Evolutionary conservation across 2,113 vertebrate genomes (phyloP), one percentile per base, ranked within the genome.

Genomic region (Plestiodon gilberti): DNA sequence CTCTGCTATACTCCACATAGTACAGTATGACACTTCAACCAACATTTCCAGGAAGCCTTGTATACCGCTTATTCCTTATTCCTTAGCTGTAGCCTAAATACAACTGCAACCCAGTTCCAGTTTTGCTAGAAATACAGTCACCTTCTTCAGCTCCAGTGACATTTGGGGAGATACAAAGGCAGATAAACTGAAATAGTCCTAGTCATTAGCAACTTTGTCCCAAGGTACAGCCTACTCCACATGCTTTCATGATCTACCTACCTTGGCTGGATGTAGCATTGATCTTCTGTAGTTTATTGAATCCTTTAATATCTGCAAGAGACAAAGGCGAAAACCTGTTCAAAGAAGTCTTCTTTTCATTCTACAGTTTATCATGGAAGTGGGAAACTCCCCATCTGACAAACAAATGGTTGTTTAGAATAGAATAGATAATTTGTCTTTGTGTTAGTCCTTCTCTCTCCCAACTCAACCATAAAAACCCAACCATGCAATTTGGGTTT

Each of bases 241-340:
- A 23, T 25, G 28, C 11, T 52, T 62, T 61, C 13, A 52, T 74
- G 61, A 55, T 33, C 55, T 81, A 55, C 90, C 3, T 93, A 97
- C 97, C 94, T 93, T 95, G 96, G n/a, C 89, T 91, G 52, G 8
- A 85, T 28, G 89, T 94, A 81, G 95, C 76, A 5, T 94, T 96
- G 88, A 97, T 94, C 43, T 87, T 94, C 85, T 94, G 97, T 78
- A 97, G 91, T 33, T 96, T 96, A 0, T 96, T 95, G 62, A 97
- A 97, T 78, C 93, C 95, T 57, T 40, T 90, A 84, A 91, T 91
- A 89, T 97, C 97, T 97, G 92, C 13, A 8, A 84, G 43, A 88
- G n/a, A 84, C 35, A 83, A 92, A 85, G 91, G 0, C 6, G 61
- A 80, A 33, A 89, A 91, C 91, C 0, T 13, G 75, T 40, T 90